Evolutionary conservation across 1,140 invertebrate species (phyloP), one percentile per base, ranked within the genome.

Genomic region (Pseudachorutes palmiensis): DNA sequence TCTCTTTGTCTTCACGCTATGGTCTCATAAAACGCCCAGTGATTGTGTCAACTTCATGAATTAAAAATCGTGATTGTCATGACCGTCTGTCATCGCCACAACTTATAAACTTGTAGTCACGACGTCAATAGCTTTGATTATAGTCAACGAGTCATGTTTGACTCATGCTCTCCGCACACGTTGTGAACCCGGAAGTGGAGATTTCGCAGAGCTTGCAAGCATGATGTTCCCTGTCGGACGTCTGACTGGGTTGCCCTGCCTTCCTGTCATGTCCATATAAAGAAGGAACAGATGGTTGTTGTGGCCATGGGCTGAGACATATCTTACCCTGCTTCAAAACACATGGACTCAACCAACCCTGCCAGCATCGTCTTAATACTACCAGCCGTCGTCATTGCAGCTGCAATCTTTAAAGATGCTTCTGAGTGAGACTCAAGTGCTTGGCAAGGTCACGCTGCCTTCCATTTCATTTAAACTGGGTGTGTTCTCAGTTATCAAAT

Each of bases 181-280:
- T n/a, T n/a, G n/a, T n/a, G n/a, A n/a, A n/a, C n/a, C n/a, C n/a
- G n/a, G n/a, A n/a, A n/a, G n/a, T n/a, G n/a, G n/a, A n/a, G n/a
- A n/a, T n/a, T n/a, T n/a, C n/a, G n/a, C n/a, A n/a, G n/a, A n/a
- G n/a, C n/a, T n/a, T n/a, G n/a, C n/a, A n/a, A n/a, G n/a, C n/a
- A n/a, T n/a, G n/a, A n/a, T n/a, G n/a, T n/a, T n/a, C n/a, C n/a
- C n/a, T n/a, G n/a, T n/a, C n/a, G n/a, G n/a, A 24, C 24, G 24
- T 55, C 51, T 55, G 51, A 55, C 24, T 55, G 9, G 51, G 12
- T 22, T 55, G 12, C 51, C 51, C 24, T 45, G 36, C 36, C 36
- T 45, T 45, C 36, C 9, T 55, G 51, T 55, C 51, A 55, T 55
- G 51, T 55, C 51, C 51, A 55, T 55, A 55, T 19, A 55, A 14